A percentile compares a stretch with the other conserved stretches of the same genome.
phyloP scores from a whole-genome alignment of 2,797 vertebrate genomes.

The Otolemur crassicaudatus region DNA sequence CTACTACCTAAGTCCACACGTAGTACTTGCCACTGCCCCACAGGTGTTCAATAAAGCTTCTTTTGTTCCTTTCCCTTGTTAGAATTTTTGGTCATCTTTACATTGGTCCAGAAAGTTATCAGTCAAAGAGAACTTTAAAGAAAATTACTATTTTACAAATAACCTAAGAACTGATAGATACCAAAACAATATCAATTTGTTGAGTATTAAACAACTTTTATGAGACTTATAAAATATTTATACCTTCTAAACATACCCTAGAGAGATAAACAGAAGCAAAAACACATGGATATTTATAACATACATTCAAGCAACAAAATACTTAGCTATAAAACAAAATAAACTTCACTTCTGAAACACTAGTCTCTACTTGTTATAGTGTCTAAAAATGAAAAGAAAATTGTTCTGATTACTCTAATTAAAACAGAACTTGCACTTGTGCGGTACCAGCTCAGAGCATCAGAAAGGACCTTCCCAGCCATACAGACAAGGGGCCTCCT shows the following conservation, averaged over 20 bases:
- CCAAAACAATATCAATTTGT: not conserved
- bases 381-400: not conserved
- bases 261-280: constrained; percentile 35
- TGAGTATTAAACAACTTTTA: constrained; percentile 10
- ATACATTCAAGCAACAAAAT: not conserved
- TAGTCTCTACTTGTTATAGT: not conserved
- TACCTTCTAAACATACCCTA: not conserved
- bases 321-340: constrained; percentile 36
- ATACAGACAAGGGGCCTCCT: not conserved
- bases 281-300: not conserved
- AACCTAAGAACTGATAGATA: not conserved
- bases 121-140: constrained; percentile 36
- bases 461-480: not conserved
- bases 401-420: not conserved
- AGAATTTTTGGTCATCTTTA: not conserved
- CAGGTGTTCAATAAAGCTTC: not conserved
- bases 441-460: not conserved
- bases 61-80: not conserved
- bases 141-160: constrained; percentile 2
- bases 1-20: not conserved
- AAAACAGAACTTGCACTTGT: not conserved
- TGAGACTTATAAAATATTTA: constrained; percentile 42
- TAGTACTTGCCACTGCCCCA: not conserved
- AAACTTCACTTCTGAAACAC: not conserved
- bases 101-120: not conserved